phyloP scores from a whole-genome alignment of 2,113 vertebrate genomes.

The Cnemophilus loriae region DNA sequence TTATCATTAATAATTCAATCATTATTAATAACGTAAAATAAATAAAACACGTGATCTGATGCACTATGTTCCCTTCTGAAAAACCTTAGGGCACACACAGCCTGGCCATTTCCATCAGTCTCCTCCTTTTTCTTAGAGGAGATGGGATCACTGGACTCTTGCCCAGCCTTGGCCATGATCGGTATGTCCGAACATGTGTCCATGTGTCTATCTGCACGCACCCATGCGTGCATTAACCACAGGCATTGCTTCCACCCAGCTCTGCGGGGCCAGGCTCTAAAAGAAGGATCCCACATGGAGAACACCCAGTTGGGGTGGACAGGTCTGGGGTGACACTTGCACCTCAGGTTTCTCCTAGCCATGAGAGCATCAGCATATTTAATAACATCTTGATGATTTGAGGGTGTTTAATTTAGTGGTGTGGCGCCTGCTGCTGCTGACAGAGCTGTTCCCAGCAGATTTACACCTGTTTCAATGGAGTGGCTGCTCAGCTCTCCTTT shows the following conservation, averaged over 20 bases:
- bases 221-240: background rate
- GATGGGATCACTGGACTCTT: background rate
- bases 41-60: background rate
- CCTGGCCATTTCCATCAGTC: background rate
- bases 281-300: background rate
- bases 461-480: constrained; percentile 29
- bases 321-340: background rate
- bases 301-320: background rate
- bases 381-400: background rate
- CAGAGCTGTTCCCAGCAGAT: constrained; percentile 19
- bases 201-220: background rate
- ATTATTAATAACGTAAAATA: background rate
- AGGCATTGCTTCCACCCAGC: background rate
- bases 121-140: background rate
- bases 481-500: background rate
- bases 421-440: background rate
- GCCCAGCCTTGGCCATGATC: background rate
- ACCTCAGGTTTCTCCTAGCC: background rate
- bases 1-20: background rate
- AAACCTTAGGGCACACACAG: background rate
- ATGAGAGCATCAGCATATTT: background rate
- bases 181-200: background rate
- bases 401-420: background rate
- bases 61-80: background rate
- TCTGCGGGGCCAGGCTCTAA: background rate